phyloP scores from a whole-genome alignment of 30 jellyfish, hydroid and myxozoan genomes.

The Aurelia sp. region DNA sequence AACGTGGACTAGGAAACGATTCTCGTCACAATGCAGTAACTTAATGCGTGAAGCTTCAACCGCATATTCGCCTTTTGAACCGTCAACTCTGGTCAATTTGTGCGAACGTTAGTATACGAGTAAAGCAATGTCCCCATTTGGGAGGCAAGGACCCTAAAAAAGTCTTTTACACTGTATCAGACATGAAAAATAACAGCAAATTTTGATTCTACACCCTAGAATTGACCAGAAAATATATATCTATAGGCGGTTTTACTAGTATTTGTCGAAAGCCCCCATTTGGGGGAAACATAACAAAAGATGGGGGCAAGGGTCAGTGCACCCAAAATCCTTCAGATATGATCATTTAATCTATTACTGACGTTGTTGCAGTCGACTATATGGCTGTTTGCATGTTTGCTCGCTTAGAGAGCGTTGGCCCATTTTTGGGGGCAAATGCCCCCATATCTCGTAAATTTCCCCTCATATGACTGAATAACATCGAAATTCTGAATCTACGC shows the following conservation, averaged over 20 bases:
- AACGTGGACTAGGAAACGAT: background rate
- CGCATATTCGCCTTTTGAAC: background rate
- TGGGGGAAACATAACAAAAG: no score
- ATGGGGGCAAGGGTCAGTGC: no score
- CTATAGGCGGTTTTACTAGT: no score
- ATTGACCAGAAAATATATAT: no score
- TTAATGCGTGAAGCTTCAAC: background rate
- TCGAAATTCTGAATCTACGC: constrained; percentile 26
- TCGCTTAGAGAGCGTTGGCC: constrained; percentile 7
- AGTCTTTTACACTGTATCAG: background rate
- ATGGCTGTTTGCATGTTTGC: background rate
- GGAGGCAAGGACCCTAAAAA: constrained; percentile 5
- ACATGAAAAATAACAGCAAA: background rate
- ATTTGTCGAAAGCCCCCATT: no score
- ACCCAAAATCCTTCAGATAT: no score
- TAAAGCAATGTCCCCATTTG: background rate
- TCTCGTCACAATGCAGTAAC: background rate
- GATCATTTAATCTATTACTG: no score
- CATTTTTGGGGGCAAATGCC: constrained; percentile 5
- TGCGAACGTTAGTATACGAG: background rate
- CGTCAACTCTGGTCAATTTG: background rate
- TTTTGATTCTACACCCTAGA: background rate
- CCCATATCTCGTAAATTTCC: constrained; percentile 5
- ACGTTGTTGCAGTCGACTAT: no score
- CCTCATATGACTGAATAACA: constrained; percentile 16